Base-by-base conservation (phyloP, 2,888 invertebrate species). In the Rugalucina vietnamica region DNA sequence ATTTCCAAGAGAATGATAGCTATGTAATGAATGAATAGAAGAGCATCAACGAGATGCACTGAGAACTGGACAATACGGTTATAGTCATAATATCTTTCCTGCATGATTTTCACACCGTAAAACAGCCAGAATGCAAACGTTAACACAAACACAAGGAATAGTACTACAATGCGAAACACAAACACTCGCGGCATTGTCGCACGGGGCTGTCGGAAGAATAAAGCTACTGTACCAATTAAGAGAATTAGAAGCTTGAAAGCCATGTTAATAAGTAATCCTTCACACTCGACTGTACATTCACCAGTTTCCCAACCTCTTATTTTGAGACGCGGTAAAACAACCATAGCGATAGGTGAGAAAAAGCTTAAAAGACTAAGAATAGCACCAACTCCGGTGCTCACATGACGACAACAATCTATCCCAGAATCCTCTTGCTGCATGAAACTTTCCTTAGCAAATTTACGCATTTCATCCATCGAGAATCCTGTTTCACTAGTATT, bases 61-160 rank as follows among this genome's bases (percentile, higher is more conserved):
- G 99, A 98, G 93, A 98, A 99, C 77, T 97, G 97, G 36, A 99
- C 98, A 93, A 99, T 96, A 32, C 97, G 97, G 94, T 97, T 97
- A 94, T 98, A 98, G 32, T 57, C 43, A 21, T 49, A 72, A 34
- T 85, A 69, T 54, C 93, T 92, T 78, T 95, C 94, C 78, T 96
- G 95, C 82, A 95, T 92, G 69, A 96, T 95, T 95, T 99, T 98
- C 75, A 99, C 98, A 92, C 98, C 97, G 95, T 99, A 99, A 95
- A 99, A 99, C 27, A 99, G 96, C 99, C 99, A 99, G 95, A 98
- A 99, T 4, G 99, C 97, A 95, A 99, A 98, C 86, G 98, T 97
- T 95, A 99, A 97, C 21, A 99, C 97, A 57, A 98, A 97, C 50
- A 98, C 97, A 78, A 99, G 96, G 5, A 98, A 96, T 82, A 99